Conservation (phyloP, 2,113 vertebrate species). For the Aleadryas rufinucha region DNA sequence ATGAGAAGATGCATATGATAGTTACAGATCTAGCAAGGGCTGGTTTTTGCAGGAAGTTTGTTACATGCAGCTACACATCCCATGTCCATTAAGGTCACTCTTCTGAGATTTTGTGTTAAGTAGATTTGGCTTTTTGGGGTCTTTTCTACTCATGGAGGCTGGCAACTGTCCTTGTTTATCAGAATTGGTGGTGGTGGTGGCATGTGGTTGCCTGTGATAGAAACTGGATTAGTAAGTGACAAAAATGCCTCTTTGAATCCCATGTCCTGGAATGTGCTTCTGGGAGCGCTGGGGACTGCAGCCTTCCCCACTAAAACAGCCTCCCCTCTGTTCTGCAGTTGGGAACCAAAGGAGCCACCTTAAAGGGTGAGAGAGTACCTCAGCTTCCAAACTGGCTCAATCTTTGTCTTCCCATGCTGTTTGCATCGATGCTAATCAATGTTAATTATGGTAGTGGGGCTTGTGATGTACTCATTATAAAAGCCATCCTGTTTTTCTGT, state of each 20-base stretch:
- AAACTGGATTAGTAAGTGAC: not conserved
- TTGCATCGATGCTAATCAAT: slow-evolving; percentile 53
- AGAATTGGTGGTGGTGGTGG: not conserved
- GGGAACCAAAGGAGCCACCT: not conserved
- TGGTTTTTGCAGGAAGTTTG: not conserved
- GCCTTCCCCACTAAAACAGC: not conserved
- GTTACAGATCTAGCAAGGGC: not conserved
- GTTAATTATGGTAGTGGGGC: slow-evolving; percentile 56
- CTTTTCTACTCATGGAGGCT: not conserved
- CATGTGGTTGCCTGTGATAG: not conserved
- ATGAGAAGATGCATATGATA: not conserved
- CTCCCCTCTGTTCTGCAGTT: not conserved
- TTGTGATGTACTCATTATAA: slow-evolving; percentile 50
- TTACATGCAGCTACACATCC: not conserved
- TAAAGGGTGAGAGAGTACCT: slow-evolving; percentile 1
- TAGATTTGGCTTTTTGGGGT: not conserved
- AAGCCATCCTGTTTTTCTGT: slow-evolving; percentile 37
- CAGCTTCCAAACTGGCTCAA: not conserved
- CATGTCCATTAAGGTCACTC: not conserved
- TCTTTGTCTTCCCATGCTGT: slow-evolving; percentile 55
- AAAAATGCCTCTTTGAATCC: not conserved
- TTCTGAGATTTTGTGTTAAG: not conserved
- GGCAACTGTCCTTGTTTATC: not conserved
- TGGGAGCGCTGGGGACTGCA: not conserved
- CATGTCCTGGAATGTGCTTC: not conserved